phyloP scores from a whole-genome alignment of 2,797 vertebrate species.

The Eurystomus glaucurus region DNA sequence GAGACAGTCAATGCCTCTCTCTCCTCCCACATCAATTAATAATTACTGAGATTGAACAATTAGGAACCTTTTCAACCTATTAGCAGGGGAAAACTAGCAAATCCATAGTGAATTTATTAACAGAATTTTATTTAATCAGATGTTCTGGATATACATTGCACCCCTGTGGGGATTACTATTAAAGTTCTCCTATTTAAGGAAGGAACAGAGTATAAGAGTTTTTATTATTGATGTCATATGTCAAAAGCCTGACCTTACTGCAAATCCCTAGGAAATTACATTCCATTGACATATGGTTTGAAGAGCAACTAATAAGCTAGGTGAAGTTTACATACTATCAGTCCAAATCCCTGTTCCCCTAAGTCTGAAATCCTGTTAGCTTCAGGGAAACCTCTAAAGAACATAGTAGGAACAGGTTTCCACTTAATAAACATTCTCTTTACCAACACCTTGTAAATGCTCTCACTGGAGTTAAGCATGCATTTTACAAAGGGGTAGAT shows the following conservation, averaged over 20 bases:
- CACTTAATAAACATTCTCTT: background rate
- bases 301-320: background rate
- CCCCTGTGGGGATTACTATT: background rate
- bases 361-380: conserved; percentile 12
- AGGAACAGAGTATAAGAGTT: background rate
- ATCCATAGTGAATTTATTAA: background rate
- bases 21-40: background rate
- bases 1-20: background rate
- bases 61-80: background rate
- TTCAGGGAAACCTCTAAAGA: background rate
- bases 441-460: background rate
- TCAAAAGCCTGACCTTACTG: conserved; percentile 39
- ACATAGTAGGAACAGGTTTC: background rate
- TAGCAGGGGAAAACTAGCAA: background rate
- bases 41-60: background rate
- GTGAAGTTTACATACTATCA: conserved; percentile 11
- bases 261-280: conserved; percentile 46
- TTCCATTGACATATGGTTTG: conserved; percentile 16
- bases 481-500: background rate
- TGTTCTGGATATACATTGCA: background rate
- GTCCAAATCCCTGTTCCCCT: background rate
- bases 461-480: background rate
- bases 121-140: background rate
- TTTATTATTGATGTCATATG: conserved; percentile 9
- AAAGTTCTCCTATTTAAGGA: background rate